Conservation (phyloP, 2,113 vertebrate genomes). For the Polypterus bichir region DNA sequence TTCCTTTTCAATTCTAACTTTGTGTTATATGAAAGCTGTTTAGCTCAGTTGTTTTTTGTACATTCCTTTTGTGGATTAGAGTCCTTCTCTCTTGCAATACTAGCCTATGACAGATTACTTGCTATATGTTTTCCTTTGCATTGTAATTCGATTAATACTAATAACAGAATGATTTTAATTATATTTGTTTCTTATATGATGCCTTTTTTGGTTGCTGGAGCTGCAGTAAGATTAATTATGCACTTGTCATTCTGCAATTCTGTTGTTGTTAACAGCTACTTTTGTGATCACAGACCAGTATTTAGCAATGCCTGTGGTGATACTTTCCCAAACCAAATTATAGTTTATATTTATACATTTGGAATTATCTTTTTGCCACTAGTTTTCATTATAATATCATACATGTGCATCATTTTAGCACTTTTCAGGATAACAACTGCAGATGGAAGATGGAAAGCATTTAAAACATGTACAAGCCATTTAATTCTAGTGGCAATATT, state of each 20-base stretch:
- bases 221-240: slow-evolving; percentile 19
- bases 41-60: slow-evolving; percentile 38
- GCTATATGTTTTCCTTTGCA: slow-evolving; percentile 45
- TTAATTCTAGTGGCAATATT: slow-evolving; percentile 40
- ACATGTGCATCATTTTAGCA: slow-evolving; percentile 31
- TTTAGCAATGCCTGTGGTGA: slow-evolving; percentile 42
- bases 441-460: slow-evolving; percentile 25
- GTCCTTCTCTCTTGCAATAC: slow-evolving; percentile 32
- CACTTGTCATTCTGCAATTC: slow-evolving; percentile 43
- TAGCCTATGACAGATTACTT: slow-evolving; percentile 43
- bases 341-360: neutral
- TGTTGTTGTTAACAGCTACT: slow-evolving; percentile 39
- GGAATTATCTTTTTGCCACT: slow-evolving; percentile 18
- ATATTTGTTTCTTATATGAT: slow-evolving; percentile 24
- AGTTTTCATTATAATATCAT: slow-evolving; percentile 30
- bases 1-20: slow-evolving; percentile 36
- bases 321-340: slow-evolving; percentile 28
- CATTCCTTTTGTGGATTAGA: slow-evolving; percentile 25
- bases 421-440: slow-evolving; percentile 41
- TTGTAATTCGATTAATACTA: slow-evolving; percentile 35
- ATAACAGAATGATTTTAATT: slow-evolving; percentile 29
- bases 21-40: slow-evolving; percentile 32
- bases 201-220: rapidly evolving
- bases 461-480: slow-evolving; percentile 42
- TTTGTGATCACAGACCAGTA: slow-evolving; percentile 45